phyloP scores from a whole-genome alignment of 92 coral and sea anemone genomes.

The Micromussa lordhowensis region DNA sequence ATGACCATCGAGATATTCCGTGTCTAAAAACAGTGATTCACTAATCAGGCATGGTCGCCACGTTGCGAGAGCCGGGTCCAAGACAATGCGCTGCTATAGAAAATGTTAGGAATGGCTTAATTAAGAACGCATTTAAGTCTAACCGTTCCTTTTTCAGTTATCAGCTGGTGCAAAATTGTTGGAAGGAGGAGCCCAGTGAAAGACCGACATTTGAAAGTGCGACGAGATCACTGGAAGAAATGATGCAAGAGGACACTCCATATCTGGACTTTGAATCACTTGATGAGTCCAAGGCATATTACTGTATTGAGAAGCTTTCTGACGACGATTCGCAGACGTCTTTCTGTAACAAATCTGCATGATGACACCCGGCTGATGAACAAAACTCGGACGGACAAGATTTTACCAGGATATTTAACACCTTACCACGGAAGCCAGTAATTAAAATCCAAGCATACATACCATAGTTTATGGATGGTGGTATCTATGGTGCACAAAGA shows the following conservation, averaged over 20 bases:
- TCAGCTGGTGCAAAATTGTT: background rate
- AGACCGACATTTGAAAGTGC: background rate
- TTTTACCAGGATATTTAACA: background rate
- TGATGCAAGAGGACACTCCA: background rate
- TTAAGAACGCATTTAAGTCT: background rate
- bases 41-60: background rate
- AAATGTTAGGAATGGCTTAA: background rate
- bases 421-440: background rate
- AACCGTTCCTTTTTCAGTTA: background rate
- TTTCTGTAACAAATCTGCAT: background rate
- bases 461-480: background rate
- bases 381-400: background rate
- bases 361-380: background rate
- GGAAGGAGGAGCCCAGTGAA: background rate
- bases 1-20: background rate
- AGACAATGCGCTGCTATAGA: background rate
- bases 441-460: background rate
- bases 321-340: background rate
- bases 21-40: background rate
- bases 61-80: background rate
- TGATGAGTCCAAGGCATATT: background rate
- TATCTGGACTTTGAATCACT: background rate
- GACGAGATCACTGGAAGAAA: background rate
- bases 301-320: background rate
- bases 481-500: background rate